Base-by-base conservation (phyloP, 1,140 invertebrate species). In the Portunus trituberculatus region DNA sequence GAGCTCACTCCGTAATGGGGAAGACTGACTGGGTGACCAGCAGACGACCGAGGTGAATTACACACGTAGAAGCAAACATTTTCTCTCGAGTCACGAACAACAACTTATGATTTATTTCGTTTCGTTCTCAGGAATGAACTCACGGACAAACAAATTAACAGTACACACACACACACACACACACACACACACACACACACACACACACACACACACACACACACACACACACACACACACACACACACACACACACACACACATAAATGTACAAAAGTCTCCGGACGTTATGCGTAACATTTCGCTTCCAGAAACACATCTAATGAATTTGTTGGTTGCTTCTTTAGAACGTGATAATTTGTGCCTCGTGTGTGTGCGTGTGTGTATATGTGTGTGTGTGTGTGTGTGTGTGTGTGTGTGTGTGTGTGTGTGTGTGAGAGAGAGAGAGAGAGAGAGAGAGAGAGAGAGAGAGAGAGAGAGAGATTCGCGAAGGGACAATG, bases 121-220 rank as follows among this genome's bases (percentile, higher is more conserved):
- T 59, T 20, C n/a, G 3, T 39, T 32, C 39, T n/a, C 39, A 29
- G 12, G 14, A 16, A 87, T 39, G n/a, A 31, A 29, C 84, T 39
- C 39, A 28, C 84, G n/a, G 14, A 87, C 25, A 28, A 31, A 87
- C 7, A 2, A 87, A 14, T 16, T 4, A 87, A 2, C 12, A 14
- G 14, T 0, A 76, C 67, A 76, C 87, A 88, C 87, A 88, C 32
- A 88, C 31, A 88, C 32, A 45, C 46, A 28, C 39, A 87, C 39
- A 87, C 29, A 20, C 52, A 59, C 52, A 59, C 52, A 59, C 52
- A 59, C 12, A 14, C 52, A 88, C 46, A 88, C 46, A 88, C 46
- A 88, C 46, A 88, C 46, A 88, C 46, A 88, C 46, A 88, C 46
- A 88, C 46, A 88, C 46, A 88, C 46, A 88, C 46, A 88, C 46